Percentiles rank a stretch among this genome's conserved stretches.
Evolutionary conservation across 1,140 invertebrate genomes (phyloP).

Genomic region (Tetraneura akinire): DNA sequence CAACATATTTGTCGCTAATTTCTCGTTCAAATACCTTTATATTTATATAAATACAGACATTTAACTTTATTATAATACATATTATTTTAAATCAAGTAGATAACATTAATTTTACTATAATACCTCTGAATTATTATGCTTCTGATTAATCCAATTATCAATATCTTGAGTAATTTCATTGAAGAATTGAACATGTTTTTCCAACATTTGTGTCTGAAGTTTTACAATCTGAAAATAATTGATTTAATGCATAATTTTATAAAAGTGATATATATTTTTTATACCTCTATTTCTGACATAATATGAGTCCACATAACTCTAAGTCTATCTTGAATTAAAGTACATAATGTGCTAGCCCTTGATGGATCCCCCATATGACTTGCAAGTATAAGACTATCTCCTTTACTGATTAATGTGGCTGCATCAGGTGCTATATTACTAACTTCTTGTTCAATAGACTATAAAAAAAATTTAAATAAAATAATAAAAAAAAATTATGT

Average conservation of each 20-base stretch:
- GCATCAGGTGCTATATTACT: conserved; percentile 74
- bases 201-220: conserved; percentile 63
- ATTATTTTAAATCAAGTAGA: background rate
- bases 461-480: background rate
- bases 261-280: conserved; percentile 48
- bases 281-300: conserved; percentile 68
- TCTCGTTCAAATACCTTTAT: conserved; percentile 57
- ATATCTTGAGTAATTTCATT: conserved; percentile 60
- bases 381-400: conserved; percentile 72
- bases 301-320: conserved; percentile 69
- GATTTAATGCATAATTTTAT: conserved; percentile 45
- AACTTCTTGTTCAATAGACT: conserved; percentile 69
- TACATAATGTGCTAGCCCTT: conserved; percentile 64
- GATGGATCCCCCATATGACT: conserved; percentile 64
- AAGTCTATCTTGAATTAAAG: conserved; percentile 65
- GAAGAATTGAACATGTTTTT: conserved; percentile 63
- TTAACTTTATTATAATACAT: background rate
- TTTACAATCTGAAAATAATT: conserved; percentile 54
- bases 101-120: conserved; percentile 61
- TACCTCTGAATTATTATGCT: conserved; percentile 62
- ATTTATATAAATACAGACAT: background rate
- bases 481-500: background rate
- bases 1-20: conserved; percentile 32
- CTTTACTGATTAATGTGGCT: conserved; percentile 75
- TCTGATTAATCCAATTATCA: conserved; percentile 62